Evolutionary conservation across 2,113 vertebrate species (phyloP), one percentile per base, ranked within the genome.

Genomic region (Centropus bengalensis): DNA sequence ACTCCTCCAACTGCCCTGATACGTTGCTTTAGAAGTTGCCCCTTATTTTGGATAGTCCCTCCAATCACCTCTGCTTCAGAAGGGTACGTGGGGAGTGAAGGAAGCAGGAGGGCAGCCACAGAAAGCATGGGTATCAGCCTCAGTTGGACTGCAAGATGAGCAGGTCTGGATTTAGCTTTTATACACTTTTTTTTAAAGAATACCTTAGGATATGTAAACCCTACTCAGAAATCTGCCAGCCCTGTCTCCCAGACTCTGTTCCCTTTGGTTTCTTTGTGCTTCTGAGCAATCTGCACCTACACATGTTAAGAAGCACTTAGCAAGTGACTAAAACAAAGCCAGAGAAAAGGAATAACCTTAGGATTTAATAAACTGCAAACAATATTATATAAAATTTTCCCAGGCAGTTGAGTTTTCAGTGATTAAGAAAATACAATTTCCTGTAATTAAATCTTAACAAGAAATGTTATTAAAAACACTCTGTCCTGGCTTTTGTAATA

Each of bases 381-480:
- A 14, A 97, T 98, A 98, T 98, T 96, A 97, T 98, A 97, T 97
- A 71, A 95, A 98, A 96, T 96, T 88, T 90, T 97, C 97, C 97
- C 96, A 97, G 96, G 97, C 97, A 97, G 97, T 98, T 97, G 97
- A 98, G 96, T 98, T 98, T 98, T 97, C 98, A 98, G 97, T 98
- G 98, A 98, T 98, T 98, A 98, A 98, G 98, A 98, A 98, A 98
- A 98, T 97, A 98, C 97, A 98, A 98, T 98, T 98, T 98, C 97
- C 97, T 98, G 94, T 98, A 98, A 98, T 98, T 98, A 98, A 98
- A 98, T 98, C 98, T 98, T 98, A 98, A 98, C 98, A 98, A 98
- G 98, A 98, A 98, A 98, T 98, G 97, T 98, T 98, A 98, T 98
- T 98, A 98, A 98, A 98, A 98, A 98, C 97, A 97, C 98, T 98